Base-by-base conservation (phyloP, 2,113 vertebrate genomes). In the Seriola quinqueradiata region DNA sequence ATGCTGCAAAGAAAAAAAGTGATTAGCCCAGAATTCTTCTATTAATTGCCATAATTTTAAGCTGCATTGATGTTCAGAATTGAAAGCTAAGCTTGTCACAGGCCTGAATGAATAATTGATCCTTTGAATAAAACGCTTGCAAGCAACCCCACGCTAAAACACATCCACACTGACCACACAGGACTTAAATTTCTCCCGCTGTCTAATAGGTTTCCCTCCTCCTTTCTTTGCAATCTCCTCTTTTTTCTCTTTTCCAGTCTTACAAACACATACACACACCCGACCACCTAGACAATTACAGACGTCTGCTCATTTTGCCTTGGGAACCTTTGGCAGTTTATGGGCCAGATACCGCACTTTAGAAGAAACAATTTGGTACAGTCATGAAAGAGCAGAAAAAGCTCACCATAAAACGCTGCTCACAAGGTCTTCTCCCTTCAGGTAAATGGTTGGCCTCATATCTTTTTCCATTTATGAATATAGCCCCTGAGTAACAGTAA, bases 321-420 rank as follows among this genome's bases (percentile, higher is more conserved):
- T 87, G 67, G 84, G 77, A 90, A 89, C 71, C 40, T 75, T 69
- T 80, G 36, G 78, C 75, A 75, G 66, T 92, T 93, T 93, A 92
- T 87, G 79, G 72, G 76, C 78, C 67, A 84, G 77, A 86, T 82
- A 83, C 77, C 61, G 42, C 73, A 79, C 70, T 77, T 89, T 38
- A 83, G 81, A 92, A 88, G 70, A 88, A 87, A 83, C 64, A 71
- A 60, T 83, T 80, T 85, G 54, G 54, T 86, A 14, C 63, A 61
- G 78, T 74, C 38, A 68, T 84, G 72, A 88, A 85, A 86, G 65
- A 72, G 59, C 60, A 72, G 52, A 88, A 54, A 55, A 78, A 58
- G 58, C 36, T 60, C 40, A 79, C 64, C 28, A 79, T 77, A 88
- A 91, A 66, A 65, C 6, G 12, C 42, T 46, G 23, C 23, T 46